Conservation (phyloP, 2,888 invertebrate species). For the Tenthredo distinguenda region DNA sequence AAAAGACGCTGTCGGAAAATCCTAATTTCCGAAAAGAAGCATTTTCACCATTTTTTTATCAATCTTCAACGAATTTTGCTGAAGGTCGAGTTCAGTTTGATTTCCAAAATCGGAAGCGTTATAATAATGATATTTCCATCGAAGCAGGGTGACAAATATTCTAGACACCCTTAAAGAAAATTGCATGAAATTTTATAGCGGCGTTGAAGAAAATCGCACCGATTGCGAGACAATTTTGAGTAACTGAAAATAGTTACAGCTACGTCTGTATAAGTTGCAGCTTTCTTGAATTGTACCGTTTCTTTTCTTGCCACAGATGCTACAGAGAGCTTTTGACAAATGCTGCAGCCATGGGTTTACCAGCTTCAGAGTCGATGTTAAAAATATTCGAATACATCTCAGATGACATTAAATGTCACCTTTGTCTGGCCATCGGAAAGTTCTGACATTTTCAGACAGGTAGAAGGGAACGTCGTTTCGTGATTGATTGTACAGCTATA, state of each 20-base stretch:
- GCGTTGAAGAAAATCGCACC: slow-evolving; percentile 44
- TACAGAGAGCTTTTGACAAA: slow-evolving; percentile 2
- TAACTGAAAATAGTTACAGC: slow-evolving; percentile 76
- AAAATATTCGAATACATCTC: slow-evolving; percentile 32
- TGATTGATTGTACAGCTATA: slow-evolving; percentile 9
- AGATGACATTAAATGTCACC: slow-evolving; percentile 47
- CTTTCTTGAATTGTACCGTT: not conserved
- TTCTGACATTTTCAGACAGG: slow-evolving; percentile 11
- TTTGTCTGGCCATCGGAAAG: slow-evolving; percentile 20
- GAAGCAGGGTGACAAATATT: not conserved
- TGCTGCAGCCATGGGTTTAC: not conserved
- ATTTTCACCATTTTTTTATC: not conserved
- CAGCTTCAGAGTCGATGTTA: slow-evolving; percentile 18
- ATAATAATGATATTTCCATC: not conserved
- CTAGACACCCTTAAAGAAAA: not conserved
- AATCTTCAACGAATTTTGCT: not conserved
- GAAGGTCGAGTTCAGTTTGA: slow-evolving; percentile 2
- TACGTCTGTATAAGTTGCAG: slow-evolving; percentile 50
- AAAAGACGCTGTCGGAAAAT: not conserved
- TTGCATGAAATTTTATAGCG: not conserved
- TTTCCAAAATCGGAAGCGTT: not conserved
- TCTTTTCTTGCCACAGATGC: not conserved
- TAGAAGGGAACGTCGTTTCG: slow-evolving; percentile 2
- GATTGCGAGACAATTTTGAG: not conserved
- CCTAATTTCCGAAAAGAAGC: not conserved